These are phyloP conservation scores for Drosophila elegans DNA, from an alignment of 1,140 invertebrate genomes.

Conservation along the genomic window DNA sequence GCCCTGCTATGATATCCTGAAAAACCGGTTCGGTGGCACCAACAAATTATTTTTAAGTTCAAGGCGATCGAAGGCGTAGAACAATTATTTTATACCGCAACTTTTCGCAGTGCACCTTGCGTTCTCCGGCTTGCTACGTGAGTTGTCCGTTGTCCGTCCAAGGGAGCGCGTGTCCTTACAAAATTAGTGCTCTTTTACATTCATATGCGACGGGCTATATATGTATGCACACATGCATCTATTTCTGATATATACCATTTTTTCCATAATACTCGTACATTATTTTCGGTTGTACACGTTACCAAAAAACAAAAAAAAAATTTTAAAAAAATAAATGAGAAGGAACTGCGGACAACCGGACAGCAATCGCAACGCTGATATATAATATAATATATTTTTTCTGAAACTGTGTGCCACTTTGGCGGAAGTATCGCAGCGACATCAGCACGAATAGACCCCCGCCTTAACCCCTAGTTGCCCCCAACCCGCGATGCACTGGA, in stretches of 20 bases:
- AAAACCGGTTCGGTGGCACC: too few relatives aligned
- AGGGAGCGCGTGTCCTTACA: conserved; percentile 71
- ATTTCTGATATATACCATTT: conserved; percentile 49
- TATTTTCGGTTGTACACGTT: conserved; percentile 60
- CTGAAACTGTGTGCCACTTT: conserved; percentile 70
- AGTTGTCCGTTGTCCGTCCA: conserved; percentile 49
- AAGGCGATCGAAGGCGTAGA: too few relatives aligned
- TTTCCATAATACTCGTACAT: conserved; percentile 67
- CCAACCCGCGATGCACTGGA: not conserved
- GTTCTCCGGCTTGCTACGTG: conserved; percentile 18
- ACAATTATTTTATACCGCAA: not conserved
- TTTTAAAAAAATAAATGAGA: not conserved
- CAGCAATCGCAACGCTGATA: conserved; percentile 38
- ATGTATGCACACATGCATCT: conserved; percentile 50
- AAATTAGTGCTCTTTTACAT: conserved; percentile 77
- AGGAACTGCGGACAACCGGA: conserved; percentile 15
- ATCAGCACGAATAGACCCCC: conserved; percentile 46
- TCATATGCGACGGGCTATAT: conserved; percentile 48
- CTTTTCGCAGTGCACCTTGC: conserved; percentile 10
- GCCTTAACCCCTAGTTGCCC: conserved; percentile 10
- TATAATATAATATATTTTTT: conserved; percentile 46
- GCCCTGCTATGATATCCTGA: too few relatives aligned
- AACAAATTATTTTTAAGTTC: too few relatives aligned
- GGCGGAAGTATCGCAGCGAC: conserved; percentile 79
- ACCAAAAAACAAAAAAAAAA: conserved; percentile 3